Base-by-base conservation (phyloP, 1,140 invertebrate species). In the Drosophila nigrodunni region DNA sequence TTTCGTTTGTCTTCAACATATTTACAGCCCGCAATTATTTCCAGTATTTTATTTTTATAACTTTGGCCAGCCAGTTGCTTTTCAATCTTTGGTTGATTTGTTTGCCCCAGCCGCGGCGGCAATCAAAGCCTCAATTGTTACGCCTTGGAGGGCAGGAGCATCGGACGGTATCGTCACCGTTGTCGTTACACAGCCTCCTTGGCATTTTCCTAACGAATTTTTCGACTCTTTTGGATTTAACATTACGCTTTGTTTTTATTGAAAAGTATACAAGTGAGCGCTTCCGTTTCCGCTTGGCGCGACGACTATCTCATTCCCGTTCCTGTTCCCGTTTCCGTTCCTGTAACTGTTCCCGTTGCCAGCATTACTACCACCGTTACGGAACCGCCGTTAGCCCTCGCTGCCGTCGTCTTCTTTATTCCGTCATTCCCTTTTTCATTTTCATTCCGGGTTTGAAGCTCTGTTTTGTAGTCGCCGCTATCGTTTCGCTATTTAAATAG, bases 101-200 rank as follows among this genome's bases (percentile, higher is more conserved):
- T 80, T 87, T 77, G 57, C 66, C 49, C 74, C 41, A 55, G 18
- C 25, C 4, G 25, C 25, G 25, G 25, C 44, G 50, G 72, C 80
- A 88, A 88, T 88, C 82, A 80, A 79, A 77, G 83, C 39, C 49
- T 64, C 82, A 82, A 87, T 88, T 87, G 83, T 88, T 76, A 57
- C 52, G 78, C 57, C 47, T 52, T 52, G 50, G 62, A 47, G 54
- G 6, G 2, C 34, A 46, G 41, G 41, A 43, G n/a, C 41, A 43
- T 30, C 37, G 54, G 13, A 46, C 54, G 9, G n/a, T 18, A 18
- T 35, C 43, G 8, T 21, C 10, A 7, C 7, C 7, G 11, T 44
- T 8, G 5, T 10, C 18, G 15, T 15, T 50, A 3, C 11, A 7
- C 39, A 34, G 37, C 46, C 10, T 57, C 49, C 21, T n/a, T 30